Evolutionary conservation across 2,113 vertebrate species (phyloP), one percentile per base, ranked within the genome.

Genomic region (Aix galericulata): DNA sequence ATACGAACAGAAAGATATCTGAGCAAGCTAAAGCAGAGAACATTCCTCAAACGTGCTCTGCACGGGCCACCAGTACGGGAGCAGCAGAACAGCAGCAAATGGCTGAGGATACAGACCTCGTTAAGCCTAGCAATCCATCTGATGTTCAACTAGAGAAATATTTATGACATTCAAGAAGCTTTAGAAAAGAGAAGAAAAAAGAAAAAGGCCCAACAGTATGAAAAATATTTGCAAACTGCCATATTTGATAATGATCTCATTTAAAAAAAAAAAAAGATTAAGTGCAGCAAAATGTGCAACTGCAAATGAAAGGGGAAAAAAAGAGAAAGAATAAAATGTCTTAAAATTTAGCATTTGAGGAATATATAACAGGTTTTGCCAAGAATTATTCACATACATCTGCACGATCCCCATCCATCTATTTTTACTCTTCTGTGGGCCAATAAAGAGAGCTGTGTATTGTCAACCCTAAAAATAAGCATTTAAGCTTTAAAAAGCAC

Each of bases 331-430:
- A 17, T 20, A 36, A 82, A 83, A 72, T 16, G 29, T 32, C 77
- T 77, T 64, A 56, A 89, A 44, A 60, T 52, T 60, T 27, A 95
- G 36, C 58, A 50, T 72, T 86, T 79, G 63, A 96, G 76, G 76
- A 93, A 86, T 77, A 89, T 3, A 60, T 9, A 50, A 31, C 16
- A 26, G 63, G 44, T 64, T 93, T 89, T 91, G 92, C 73, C 84
- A 86, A 81, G 59, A 92, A 83, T 79, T 94, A 90, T 82, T 90
- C 76, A 67, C 80, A 76, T 72, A 72, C 67, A 90, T 79, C 85
- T 89, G 88, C 78, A 93, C 64, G 64, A 81, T 38, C 84, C 84
- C 26, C 55, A 88, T 64, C 63, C 42, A 21, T n/a, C 68, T 91
- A 69, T 80, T 89, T 93, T 93, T 86, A 64, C 67, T 20, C 59